A percentile compares a stretch with the other conserved stretches of the same genome.
Evolutionary conservation across 2,797 vertebrate species (phyloP).

Genomic region (Sorex maritimensis): DNA sequence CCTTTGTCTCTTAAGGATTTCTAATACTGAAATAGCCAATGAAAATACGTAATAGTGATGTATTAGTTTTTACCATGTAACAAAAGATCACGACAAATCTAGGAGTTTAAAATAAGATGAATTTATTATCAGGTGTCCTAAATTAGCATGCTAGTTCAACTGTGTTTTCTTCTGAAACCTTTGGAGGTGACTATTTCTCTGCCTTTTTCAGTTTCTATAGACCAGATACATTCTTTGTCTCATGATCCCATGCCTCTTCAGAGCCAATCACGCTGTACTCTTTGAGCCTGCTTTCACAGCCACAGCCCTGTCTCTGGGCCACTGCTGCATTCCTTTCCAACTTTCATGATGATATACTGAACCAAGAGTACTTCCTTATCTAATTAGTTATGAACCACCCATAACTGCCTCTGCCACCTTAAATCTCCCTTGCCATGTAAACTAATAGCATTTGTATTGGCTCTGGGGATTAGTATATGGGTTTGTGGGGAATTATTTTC

Average conservation of each 20-base stretch:
- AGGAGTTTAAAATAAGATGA: not conserved
- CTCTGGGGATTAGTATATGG: not conserved
- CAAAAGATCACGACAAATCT: not conserved
- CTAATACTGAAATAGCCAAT: not conserved
- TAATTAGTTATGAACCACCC: not conserved
- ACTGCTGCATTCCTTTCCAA: not conserved
- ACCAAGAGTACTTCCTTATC: not conserved
- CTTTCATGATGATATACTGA: not conserved
- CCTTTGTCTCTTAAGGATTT: not conserved
- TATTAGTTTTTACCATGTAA: not conserved
- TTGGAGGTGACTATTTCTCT: not conserved
- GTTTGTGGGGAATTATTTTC: not conserved
- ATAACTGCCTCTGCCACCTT: not conserved
- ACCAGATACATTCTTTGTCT: not conserved
- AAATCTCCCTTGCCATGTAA: not conserved
- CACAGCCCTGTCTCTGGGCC: not conserved
- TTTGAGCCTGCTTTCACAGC: not conserved
- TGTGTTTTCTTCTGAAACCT: not conserved
- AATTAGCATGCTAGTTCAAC: not conserved
- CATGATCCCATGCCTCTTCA: not conserved
- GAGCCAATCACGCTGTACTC: not conserved
- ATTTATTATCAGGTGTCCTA: not conserved
- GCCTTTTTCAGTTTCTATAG: not conserved
- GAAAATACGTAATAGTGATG: not conserved
- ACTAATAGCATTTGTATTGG: not conserved